Evolutionary conservation across 1,140 invertebrate species (phyloP), one percentile per base, ranked within the genome.

Genomic region (Drosophila ohnishii): DNA sequence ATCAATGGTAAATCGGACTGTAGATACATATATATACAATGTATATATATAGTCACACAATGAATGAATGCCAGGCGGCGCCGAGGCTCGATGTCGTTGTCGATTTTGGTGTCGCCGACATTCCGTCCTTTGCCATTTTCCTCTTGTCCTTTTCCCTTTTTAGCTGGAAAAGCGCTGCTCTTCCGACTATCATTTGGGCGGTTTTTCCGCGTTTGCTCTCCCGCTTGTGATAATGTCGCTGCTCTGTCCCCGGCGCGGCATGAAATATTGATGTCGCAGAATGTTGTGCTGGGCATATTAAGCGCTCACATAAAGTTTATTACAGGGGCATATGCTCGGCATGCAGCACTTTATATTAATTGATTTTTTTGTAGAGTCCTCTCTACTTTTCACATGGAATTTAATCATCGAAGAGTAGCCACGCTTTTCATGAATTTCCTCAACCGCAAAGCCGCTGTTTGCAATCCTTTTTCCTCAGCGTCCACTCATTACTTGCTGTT

Each of bases 1-100:
- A 87, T 87, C 82, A 87, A 87, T 87, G 79, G 58, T 42, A 51
- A 86, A 80, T 69, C 62, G 57, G 47, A 35, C 25, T 59, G 13
- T 32, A 70, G 51, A 53, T 37, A 55, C 51, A 62, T 35, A 44
- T 50, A 74, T 32, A 55, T 30, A 50, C 5, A 32, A 25, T 22
- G 22, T 16, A 67, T 35, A n/a, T 61, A 48, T 30, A 76, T 22
- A 62, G 9, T 45, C 69, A 13, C 55, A 83, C 58, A 78, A 58
- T 45, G 72, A 81, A 82, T 86, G 83, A 86, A 87, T 75, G 71
- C 39, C 72, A 84, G 69, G 73, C 85, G 83, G 76, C 83, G 73
- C 55, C 83, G 86, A 13, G 16, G 51, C 16, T 44, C 53, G 71
- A 64, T 75, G 72, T 72, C 69, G 61, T 65, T 65, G 42, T 70